These are phyloP conservation scores for Sinella curviseta DNA, from an alignment of 1,140 invertebrate genomes.

Conservation along the genomic window DNA sequence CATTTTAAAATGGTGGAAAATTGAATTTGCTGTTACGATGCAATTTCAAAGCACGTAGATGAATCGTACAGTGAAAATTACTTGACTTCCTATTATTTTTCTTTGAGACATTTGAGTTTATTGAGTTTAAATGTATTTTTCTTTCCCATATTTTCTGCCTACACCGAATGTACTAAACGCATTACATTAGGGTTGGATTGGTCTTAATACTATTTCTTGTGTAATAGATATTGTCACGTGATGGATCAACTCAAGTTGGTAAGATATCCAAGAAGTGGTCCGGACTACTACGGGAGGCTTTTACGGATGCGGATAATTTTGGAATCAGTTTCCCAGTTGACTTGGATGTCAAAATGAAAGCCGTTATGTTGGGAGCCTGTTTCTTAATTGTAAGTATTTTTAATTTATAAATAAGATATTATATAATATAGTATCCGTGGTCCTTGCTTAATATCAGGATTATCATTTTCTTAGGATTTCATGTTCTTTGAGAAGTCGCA, in stretches of 20 bases:
- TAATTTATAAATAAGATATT: neutral
- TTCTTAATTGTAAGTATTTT: slow-evolving; percentile 31
- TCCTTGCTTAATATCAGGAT: neutral
- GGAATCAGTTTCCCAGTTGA: slow-evolving; percentile 77
- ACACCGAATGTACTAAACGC: no score
- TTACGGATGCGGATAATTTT: slow-evolving; percentile 76
- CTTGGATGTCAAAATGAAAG: slow-evolving; percentile 78
- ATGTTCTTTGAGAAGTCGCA: slow-evolving; percentile 69
- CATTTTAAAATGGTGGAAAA: no score
- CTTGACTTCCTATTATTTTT: no score
- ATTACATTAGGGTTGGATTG: no score
- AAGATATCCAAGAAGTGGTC: slow-evolving; percentile 77
- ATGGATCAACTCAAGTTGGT: slow-evolving; percentile 67
- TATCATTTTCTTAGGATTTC: slow-evolving; percentile 64
- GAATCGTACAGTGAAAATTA: no score
- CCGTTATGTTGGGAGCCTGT: slow-evolving; percentile 70
- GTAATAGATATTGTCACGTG: slow-evolving; percentile 64
- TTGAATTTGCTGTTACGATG: no score
- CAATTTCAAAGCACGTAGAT: no score
- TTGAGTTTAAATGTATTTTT: neutral
- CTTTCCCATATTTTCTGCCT: no score
- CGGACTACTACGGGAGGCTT: slow-evolving; percentile 67
- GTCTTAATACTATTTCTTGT: no score
- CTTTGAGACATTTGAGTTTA: no score
- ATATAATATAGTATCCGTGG: no score